phyloP scores from a whole-genome alignment of 2,888 invertebrate species.

The Cheilosia vulpina region DNA sequence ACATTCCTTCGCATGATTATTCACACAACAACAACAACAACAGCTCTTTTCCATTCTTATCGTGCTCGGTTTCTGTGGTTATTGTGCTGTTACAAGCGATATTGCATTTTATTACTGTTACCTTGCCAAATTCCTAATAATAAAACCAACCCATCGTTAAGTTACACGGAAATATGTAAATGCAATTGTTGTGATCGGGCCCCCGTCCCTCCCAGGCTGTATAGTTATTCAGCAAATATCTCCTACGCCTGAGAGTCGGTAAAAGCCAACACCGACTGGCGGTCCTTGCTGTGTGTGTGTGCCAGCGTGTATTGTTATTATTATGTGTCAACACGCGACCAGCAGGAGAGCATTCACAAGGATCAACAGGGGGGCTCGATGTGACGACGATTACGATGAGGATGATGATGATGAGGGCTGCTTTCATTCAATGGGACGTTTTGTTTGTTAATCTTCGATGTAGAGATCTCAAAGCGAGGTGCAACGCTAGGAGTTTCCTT shows the following conservation, averaged over 20 bases:
- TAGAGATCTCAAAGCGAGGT: constrained; percentile 15
- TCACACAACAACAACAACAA: constrained; percentile 1
- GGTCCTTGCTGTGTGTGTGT: constrained; percentile 45
- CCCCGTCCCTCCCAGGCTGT: not conserved
- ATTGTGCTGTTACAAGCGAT: constrained; percentile 58
- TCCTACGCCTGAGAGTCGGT: constrained; percentile 38
- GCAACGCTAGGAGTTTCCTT: not conserved
- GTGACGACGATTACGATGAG: constrained; percentile 8
- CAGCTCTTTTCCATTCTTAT: constrained; percentile 39
- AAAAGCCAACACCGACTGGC: constrained; percentile 23
- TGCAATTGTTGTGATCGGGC: constrained; percentile 28
- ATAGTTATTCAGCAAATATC: constrained; percentile 34
- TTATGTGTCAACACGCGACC: constrained; percentile 69
- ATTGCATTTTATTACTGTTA: constrained; percentile 59
- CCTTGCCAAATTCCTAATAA: constrained; percentile 59
- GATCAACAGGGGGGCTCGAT: constrained; percentile 21
- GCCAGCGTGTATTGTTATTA: constrained; percentile 39
- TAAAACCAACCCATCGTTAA: constrained; percentile 51
- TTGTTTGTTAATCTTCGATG: constrained; percentile 59
- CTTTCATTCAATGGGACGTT: constrained; percentile 47
- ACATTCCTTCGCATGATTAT: constrained; percentile 6
- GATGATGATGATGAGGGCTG: constrained; percentile 30
- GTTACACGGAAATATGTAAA: constrained; percentile 49
- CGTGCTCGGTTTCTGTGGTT: constrained; percentile 37
- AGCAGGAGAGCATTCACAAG: constrained; percentile 45